Evolutionary conservation across 53 echinoderm and acorn worm species (phyloP).

Genomic region (Henricia sp.): DNA sequence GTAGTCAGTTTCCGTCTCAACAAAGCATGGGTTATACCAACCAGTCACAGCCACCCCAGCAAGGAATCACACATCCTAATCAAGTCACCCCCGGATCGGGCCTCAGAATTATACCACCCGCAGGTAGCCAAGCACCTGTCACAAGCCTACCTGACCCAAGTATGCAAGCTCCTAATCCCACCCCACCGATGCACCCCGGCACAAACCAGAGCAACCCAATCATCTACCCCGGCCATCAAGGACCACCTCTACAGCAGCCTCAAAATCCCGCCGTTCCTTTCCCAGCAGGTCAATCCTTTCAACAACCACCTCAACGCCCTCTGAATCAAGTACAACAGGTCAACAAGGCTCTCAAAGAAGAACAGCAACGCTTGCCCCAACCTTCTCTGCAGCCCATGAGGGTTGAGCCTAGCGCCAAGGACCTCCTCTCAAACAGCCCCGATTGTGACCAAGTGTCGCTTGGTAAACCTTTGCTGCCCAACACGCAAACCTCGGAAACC

Average conservation of each 20-base stretch:
- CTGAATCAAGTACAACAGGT: slow-evolving; percentile 82
- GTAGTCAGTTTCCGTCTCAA: too few relatives aligned
- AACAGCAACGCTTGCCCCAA: slow-evolving; percentile 81
- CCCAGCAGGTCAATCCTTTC: slow-evolving; percentile 38
- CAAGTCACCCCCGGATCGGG: slow-evolving; percentile 15
- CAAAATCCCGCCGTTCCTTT: neutral
- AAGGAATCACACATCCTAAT: slow-evolving; percentile 19
- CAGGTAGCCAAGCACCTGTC: slow-evolving; percentile 28
- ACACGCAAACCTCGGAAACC: slow-evolving; percentile 43
- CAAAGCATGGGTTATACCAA: slow-evolving; percentile 14
- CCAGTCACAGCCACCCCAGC: slow-evolving; percentile 29
- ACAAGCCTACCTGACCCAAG: slow-evolving; percentile 20
- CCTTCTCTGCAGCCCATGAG: slow-evolving; percentile 81
- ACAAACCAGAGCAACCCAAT: slow-evolving; percentile 31
- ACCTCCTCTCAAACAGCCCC: slow-evolving; percentile 92
- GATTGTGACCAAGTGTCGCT: slow-evolving; percentile 74
- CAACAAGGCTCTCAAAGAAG: slow-evolving; percentile 71
- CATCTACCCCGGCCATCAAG: slow-evolving; percentile 18
- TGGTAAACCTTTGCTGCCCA: slow-evolving; percentile 71
- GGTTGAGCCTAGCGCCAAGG: slow-evolving; percentile 64
- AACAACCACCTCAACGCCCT: slow-evolving; percentile 58
- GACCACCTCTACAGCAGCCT: neutral
- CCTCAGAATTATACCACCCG: slow-evolving; percentile 35
- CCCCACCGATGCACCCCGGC: slow-evolving; percentile 7
- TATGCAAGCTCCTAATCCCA: slow-evolving; percentile 8